A percentile compares a stretch with the other conserved stretches of the same genome.
phyloP scores from a whole-genome alignment of 2,888 invertebrate genomes.

The Phyllotreta striolata region DNA sequence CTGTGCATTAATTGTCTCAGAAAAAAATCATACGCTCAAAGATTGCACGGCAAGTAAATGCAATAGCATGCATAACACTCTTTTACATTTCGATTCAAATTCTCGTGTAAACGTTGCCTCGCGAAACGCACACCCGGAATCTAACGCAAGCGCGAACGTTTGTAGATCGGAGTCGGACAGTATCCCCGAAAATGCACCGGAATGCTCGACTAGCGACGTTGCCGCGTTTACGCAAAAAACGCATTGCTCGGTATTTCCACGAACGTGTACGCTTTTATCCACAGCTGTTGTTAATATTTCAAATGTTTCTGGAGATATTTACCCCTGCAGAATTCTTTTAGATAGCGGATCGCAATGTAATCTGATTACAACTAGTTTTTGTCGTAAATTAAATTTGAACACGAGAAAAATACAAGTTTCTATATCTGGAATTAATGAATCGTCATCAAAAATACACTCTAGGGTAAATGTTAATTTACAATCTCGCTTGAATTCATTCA shows the following conservation, averaged over 20 bases:
- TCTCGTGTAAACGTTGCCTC: neutral
- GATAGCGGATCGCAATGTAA: neutral
- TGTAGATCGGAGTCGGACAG: too few species aligned
- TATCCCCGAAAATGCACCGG: neutral
- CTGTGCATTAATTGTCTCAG: constrained; percentile 13
- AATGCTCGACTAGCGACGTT: neutral
- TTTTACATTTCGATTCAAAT: neutral
- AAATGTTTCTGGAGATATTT: neutral
- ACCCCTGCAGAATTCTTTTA: neutral
- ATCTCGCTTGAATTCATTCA: too few species aligned
- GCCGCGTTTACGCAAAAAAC: neutral
- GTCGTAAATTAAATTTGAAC: too few species aligned
- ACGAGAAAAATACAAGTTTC: too few species aligned
- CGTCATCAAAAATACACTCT: too few species aligned
- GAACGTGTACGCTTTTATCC: neutral
- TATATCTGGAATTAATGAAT: too few species aligned
- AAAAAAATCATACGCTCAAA: constrained; percentile 4
- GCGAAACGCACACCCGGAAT: neutral
- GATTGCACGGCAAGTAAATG: constrained; percentile 1
- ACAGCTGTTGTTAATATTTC: neutral
- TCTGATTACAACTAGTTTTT: too few species aligned
- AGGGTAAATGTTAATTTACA: too few species aligned
- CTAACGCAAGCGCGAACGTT: too few species aligned
- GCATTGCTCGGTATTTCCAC: neutral
- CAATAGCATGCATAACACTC: too few species aligned